These are phyloP conservation scores for Anthonomus grandis DNA, from an alignment of 1,140 invertebrate genomes.

Conservation along the genomic window DNA sequence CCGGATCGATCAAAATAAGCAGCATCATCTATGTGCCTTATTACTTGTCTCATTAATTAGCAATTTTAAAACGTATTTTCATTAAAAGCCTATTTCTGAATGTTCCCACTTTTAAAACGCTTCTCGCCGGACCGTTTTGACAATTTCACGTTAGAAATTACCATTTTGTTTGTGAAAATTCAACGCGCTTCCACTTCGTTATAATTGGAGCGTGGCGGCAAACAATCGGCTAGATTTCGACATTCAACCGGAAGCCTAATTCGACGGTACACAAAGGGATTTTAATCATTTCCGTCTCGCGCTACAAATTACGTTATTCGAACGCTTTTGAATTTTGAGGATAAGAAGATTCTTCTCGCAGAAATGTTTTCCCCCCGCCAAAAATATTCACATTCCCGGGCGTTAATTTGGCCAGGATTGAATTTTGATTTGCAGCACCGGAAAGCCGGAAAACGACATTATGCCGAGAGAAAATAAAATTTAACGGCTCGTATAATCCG, in stretches of 20 bases:
- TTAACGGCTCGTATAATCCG: constrained; percentile 9
- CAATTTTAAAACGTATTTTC: no score
- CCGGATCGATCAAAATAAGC: no score
- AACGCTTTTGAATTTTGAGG: not conserved
- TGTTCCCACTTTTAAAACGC: no score
- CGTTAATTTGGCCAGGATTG: constrained; percentile 12
- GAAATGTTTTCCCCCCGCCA: not conserved
- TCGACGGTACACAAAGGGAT: constrained; percentile 6
- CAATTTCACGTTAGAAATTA: no score
- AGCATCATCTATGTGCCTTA: no score
- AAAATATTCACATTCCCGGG: constrained; percentile 1
- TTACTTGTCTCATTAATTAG: no score
- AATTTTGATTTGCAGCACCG: constrained; percentile 8
- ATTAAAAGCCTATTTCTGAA: no score
- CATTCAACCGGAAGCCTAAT: not conserved
- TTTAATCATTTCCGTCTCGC: not conserved
- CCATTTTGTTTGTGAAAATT: no score
- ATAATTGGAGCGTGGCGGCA: constrained; percentile 1
- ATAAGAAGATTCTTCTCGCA: not conserved
- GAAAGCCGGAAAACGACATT: constrained; percentile 7
- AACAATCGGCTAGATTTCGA: constrained; percentile 3
- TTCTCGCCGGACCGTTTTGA: no score
- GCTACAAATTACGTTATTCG: constrained; percentile 4
- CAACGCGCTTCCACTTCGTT: no score
- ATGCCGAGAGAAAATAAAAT: constrained; percentile 12